Base-by-base conservation (phyloP, 2,113 vertebrate species). In the Xerus inauris region DNA sequence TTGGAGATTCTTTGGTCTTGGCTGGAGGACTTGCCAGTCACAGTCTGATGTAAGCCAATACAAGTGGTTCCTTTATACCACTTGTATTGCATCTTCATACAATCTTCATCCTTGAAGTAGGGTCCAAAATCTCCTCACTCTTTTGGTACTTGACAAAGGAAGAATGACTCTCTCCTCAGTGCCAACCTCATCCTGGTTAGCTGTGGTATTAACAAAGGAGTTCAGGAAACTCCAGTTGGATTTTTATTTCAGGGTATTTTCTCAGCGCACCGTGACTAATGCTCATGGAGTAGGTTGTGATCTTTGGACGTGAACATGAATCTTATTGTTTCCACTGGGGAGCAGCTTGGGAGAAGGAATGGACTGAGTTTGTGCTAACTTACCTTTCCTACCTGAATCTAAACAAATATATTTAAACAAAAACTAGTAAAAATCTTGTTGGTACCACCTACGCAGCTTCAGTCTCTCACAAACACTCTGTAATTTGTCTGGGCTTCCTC, bases 401-500 rank as follows among this genome's bases (percentile, higher is more conserved):
- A 79, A 67, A 45, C 47, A 62, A 62, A 4, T 28, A 5, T 30
- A 9, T 49, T 47, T 38, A 76, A 81, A 64, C 11, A 1, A 5
- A 72, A 9, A 42, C 6, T 26, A 69, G 35, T 26, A 8, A 86
- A 38, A 64, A 35, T 35, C 51, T 42, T 49, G 11, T 80, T 88
- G 51, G 67, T 65, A 8, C 30, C 65, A 71, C 59, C 35, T 67
- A 20, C 35, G n/a, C 71, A 79, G 81, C 77, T 75, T 14, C 40
- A 0, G 35, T 54, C n/a, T 75, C 76, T 81, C 76, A 80, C 7
- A 38, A 76, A 51, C 24, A 28, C 35, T 40, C 54, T 32, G 28
- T 42, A 22, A 73, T 62, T 86, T 80, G 88, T 87, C 89, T 94
- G 35, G 69, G 81, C 67, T 92, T 77, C 82, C 65, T 87, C 73